Conservation (phyloP, 2,888 invertebrate species). For the Sepiola atlantica region DNA sequence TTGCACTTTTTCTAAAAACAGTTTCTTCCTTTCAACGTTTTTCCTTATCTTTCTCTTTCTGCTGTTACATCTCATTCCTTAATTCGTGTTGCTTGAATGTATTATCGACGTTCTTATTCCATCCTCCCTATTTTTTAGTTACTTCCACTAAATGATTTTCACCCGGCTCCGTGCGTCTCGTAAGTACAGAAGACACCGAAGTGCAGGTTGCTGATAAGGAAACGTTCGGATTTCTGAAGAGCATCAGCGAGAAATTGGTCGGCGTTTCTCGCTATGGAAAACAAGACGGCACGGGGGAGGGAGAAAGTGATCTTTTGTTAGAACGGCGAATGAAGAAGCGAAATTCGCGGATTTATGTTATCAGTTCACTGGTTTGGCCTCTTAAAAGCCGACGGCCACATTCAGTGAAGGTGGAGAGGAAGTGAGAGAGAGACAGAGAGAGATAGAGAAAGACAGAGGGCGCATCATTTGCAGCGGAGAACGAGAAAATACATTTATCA, state of each 20-base stretch:
- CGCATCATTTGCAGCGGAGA: background rate
- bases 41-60: too few species aligned
- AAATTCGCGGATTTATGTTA: background rate
- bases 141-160: background rate
- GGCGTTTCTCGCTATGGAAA: background rate
- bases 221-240: background rate
- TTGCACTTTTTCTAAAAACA: too few species aligned
- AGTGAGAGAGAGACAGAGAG: too few species aligned
- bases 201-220: background rate
- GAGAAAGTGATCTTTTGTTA: background rate
- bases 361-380: background rate
- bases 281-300: background rate
- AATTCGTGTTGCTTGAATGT: too few species aligned
- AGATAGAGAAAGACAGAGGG: too few species aligned
- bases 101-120: background rate
- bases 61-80: too few species aligned
- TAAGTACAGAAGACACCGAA: constrained; percentile 18
- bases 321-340: background rate
- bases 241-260: background rate
- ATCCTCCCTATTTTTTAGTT: background rate
- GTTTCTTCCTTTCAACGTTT: too few species aligned
- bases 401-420: background rate
- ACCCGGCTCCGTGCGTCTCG: background rate
- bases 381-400: background rate
- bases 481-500: background rate